Percentiles rank a stretch among this genome's conserved stretches.
These are phyloP conservation scores for Limnephilus auricula DNA, from an alignment of 2,888 invertebrate species.

Conservation along the genomic window DNA sequence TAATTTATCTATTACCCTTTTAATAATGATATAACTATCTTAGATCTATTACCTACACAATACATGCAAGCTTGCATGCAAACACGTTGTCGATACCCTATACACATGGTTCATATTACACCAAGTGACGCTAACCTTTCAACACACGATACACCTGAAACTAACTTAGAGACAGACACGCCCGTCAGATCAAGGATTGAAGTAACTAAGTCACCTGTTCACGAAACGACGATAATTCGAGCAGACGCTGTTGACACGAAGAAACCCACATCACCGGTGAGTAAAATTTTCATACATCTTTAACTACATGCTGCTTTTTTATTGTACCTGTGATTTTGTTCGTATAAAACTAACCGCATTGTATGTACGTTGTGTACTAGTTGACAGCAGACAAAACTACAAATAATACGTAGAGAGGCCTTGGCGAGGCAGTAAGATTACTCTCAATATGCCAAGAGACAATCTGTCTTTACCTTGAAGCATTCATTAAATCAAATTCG, in stretches of 20 bases:
- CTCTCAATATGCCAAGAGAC: not conserved
- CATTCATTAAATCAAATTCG: not conserved
- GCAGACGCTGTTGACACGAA: not conserved
- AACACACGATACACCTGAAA: slow-evolving; percentile 7
- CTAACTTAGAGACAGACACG: not conserved
- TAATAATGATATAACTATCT: no score
- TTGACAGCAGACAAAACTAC: slow-evolving; percentile 32
- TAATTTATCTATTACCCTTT: not conserved
- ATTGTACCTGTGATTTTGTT: not conserved
- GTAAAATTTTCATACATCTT: not conserved
- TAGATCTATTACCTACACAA: not conserved
- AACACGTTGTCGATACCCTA: not conserved
- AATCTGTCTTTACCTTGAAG: slow-evolving; percentile 8
- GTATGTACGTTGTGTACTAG: not conserved
- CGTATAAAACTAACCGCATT: slow-evolving; percentile 3
- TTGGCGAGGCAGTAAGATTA: not conserved
- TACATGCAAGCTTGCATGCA: not conserved
- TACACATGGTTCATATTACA: slow-evolving; percentile 17
- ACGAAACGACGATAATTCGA: not conserved
- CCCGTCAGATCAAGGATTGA: slow-evolving; percentile 3
- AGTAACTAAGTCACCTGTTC: not conserved
- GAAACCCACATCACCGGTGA: slow-evolving; percentile 2
- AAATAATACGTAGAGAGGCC: slow-evolving; percentile 17
- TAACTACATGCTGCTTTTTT: not conserved
- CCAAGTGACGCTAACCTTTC: not conserved